Evolutionary conservation across 53 echinoderm and acorn worm species (phyloP), one percentile per base, ranked within the genome.

Genomic region (Luidia sarsii): DNA sequence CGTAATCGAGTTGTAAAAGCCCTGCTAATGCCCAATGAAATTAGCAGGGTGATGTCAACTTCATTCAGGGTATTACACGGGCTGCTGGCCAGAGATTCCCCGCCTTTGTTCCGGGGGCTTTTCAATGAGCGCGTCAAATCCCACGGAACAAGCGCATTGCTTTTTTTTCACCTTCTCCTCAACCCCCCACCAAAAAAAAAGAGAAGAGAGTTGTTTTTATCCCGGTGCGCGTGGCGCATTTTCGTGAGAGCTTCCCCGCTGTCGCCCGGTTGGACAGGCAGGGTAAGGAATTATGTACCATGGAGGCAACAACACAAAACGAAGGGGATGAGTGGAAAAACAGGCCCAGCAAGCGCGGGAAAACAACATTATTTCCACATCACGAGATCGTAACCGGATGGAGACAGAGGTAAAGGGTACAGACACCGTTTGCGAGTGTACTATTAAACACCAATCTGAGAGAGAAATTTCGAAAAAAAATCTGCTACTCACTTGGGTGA

Each of bases 401-500:
- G n/a, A n/a, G n/a, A n/a, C n/a, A n/a, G n/a, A n/a, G n/a, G n/a
- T n/a, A n/a, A n/a, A n/a, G n/a, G n/a, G n/a, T n/a, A n/a, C n/a
- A n/a, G n/a, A n/a, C n/a, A n/a, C n/a, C n/a, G n/a, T n/a, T n/a
- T n/a, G n/a, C n/a, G n/a, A n/a, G n/a, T n/a, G n/a, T n/a, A n/a
- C n/a, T n/a, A n/a, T n/a, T n/a, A n/a, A n/a, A n/a, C n/a, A 7
- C 30, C 7, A 15, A 18, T 33, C 61, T 61, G 6, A 28, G 61
- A 15, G 7, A 45, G 46, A n/a, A n/a, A 45, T 14, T 61, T 61
- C 7, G 7, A 9, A 28, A 2, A 21, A 19, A 16, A 32, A 31
- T 20, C 27, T 4, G 27, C 27, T 39, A 69, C 96, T 83, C 81
- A 97, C 97, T 91, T 97, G 97, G 10, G 97, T 80, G 54, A 91